These are phyloP conservation scores for Emydocephalus ijimae DNA, from an alignment of 2,113 vertebrate species.

Conservation along the genomic window DNA sequence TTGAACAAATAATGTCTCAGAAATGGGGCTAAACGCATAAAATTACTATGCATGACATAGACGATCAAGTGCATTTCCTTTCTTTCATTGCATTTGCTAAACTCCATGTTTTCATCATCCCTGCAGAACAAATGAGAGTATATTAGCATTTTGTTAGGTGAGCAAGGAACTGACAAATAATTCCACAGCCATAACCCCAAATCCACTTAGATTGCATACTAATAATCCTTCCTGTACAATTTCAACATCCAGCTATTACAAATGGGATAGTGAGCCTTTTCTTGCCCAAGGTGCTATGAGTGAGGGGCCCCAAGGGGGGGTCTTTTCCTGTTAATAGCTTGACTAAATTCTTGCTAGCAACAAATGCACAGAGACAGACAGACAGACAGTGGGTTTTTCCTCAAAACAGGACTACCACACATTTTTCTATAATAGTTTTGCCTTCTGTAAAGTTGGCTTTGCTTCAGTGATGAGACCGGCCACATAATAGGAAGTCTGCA, in stretches of 20 bases:
- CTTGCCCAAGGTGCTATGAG: neutral
- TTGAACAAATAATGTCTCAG: neutral
- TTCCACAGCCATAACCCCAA: neutral
- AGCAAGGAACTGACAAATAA: neutral
- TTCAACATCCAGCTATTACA: neutral
- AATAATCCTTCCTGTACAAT: neutral
- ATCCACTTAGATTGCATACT: neutral
- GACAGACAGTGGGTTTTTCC: neutral
- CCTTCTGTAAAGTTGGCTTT: neutral
- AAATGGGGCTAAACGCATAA: neutral
- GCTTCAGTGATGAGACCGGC: neutral
- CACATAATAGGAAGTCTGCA: neutral
- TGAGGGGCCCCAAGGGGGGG: neutral
- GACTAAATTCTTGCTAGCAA: neutral
- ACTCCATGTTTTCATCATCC: neutral
- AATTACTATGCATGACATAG: constrained; percentile 1
- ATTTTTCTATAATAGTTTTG: neutral
- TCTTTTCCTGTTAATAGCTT: neutral
- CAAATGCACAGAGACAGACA: neutral
- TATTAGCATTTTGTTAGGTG: neutral
- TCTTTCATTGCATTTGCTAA: neutral
- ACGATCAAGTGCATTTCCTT: neutral
- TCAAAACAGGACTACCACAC: neutral
- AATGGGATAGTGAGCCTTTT: neutral
- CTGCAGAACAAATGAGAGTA: neutral